phyloP scores from a whole-genome alignment of 2,113 vertebrate genomes.

The Castor canadensis region DNA sequence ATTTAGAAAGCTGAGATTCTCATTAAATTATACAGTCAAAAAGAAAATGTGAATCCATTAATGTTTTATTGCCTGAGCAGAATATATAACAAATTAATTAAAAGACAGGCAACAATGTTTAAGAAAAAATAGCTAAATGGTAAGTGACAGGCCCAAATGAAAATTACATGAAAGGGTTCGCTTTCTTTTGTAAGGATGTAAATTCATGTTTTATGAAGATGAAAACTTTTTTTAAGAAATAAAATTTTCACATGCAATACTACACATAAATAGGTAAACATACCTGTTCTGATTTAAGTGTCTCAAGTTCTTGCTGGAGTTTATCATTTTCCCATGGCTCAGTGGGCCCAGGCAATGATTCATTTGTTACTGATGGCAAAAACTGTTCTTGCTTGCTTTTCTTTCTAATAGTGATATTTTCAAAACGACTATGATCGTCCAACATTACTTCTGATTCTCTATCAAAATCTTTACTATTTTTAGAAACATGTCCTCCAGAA shows the following conservation, averaged over 20 bases:
- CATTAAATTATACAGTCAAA: conserved; percentile 17
- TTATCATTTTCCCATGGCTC: conserved; percentile 77
- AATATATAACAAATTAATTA: neutral
- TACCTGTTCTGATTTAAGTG: conserved; percentile 87
- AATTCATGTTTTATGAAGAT: neutral
- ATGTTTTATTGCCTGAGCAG: conserved; percentile 43
- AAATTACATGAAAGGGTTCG: neutral
- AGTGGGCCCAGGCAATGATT: conserved; percentile 59
- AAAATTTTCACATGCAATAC: neutral
- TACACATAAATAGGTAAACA: conserved; percentile 49
- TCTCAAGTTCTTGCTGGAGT: conserved; percentile 85
- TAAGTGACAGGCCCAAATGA: conserved; percentile 1
- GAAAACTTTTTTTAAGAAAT: neutral
- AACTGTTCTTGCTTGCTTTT: conserved; percentile 74
- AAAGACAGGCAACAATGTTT: neutral
- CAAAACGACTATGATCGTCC: conserved; percentile 74
- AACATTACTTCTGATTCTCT: conserved; percentile 78
- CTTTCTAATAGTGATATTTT: conserved; percentile 78
- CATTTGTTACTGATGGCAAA: conserved; percentile 68
- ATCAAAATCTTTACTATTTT: conserved; percentile 74
- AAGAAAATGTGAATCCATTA: conserved; percentile 6
- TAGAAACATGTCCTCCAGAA: conserved; percentile 38
- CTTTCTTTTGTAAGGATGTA: neutral
- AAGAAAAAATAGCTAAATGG: conserved; percentile 14
- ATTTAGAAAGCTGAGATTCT: conserved; percentile 19